phyloP scores from a whole-genome alignment of 2,888 invertebrate genomes.

The Cataglyphis livida region DNA sequence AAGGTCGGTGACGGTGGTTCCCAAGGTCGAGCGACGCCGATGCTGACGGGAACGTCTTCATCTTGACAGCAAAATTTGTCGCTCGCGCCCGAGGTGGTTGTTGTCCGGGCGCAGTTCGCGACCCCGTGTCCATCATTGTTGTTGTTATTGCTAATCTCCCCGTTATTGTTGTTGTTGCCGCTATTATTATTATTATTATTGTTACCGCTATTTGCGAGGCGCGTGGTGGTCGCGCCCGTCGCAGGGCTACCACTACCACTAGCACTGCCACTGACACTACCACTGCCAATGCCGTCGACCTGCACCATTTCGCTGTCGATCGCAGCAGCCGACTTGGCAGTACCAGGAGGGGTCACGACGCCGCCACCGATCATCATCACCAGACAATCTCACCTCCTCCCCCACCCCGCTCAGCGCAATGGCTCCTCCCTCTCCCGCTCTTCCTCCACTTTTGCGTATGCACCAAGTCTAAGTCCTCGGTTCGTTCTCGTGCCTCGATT shows the following conservation, averaged over 20 bases:
- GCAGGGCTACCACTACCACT: slow-evolving; percentile 84
- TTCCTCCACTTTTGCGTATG: slow-evolving; percentile 60
- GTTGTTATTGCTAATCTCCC: slow-evolving; percentile 72
- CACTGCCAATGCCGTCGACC: slow-evolving; percentile 83
- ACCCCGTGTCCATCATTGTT: slow-evolving; percentile 72
- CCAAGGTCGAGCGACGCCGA: slow-evolving; percentile 82
- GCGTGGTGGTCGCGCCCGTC: slow-evolving; percentile 78
- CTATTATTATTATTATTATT: slow-evolving; percentile 71
- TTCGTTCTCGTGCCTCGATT: slow-evolving; percentile 55
- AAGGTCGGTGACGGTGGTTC: slow-evolving; percentile 83
- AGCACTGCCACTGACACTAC: slow-evolving; percentile 83
- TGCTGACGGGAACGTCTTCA: slow-evolving; percentile 77
- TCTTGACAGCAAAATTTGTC: slow-evolving; percentile 82
- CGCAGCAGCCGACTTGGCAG: slow-evolving; percentile 82
- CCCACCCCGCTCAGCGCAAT: slow-evolving; percentile 71
- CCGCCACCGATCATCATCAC: slow-evolving; percentile 85
- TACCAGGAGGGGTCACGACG: slow-evolving; percentile 83
- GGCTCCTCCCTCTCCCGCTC: slow-evolving; percentile 64
- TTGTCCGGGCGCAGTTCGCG: slow-evolving; percentile 63
- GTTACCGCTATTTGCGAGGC: slow-evolving; percentile 73
- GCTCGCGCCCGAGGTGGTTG: slow-evolving; percentile 57
- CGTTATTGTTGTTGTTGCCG: slow-evolving; percentile 68
- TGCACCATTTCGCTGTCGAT: slow-evolving; percentile 83
- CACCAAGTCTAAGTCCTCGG: slow-evolving; percentile 39
- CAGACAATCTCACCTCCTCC: slow-evolving; percentile 74